A percentile compares a stretch with the other conserved stretches of the same genome.
These are phyloP conservation scores for Ciconia boyciana DNA, from an alignment of 2,113 vertebrate genomes.

Conservation along the genomic window DNA sequence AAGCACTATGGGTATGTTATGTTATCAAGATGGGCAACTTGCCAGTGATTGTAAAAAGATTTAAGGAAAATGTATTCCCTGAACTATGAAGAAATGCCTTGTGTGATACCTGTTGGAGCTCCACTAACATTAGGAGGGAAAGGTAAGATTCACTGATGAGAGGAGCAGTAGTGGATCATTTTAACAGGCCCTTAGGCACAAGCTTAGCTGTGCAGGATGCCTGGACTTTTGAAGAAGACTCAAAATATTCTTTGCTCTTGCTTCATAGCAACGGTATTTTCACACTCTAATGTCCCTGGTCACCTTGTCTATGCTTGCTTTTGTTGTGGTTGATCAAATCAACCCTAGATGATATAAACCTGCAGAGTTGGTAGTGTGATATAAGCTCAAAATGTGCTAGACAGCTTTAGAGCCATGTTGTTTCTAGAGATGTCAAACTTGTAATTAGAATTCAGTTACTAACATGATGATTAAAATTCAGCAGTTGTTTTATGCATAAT, in stretches of 20 bases:
- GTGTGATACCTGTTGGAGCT: background rate
- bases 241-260: background rate
- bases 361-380: background rate
- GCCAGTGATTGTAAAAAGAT: background rate
- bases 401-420: background rate
- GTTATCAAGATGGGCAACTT: background rate
- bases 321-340: background rate
- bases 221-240: background rate
- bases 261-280: background rate
- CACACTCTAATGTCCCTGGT: background rate
- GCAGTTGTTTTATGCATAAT: background rate
- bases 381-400: background rate
- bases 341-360: background rate
- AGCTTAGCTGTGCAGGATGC: background rate
- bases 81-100: background rate
- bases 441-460: background rate
- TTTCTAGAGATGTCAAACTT: background rate
- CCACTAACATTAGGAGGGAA: background rate
- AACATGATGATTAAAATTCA: conserved; percentile 20
- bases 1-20: background rate
- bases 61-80: background rate
- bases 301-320: background rate
- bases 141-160: background rate
- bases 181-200: background rate
- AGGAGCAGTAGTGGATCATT: background rate